Percentiles rank a stretch among this genome's conserved stretches.
These are phyloP conservation scores for Thysanoteuthis rhombus DNA, from an alignment of 2,888 invertebrate species.

Conservation along the genomic window DNA sequence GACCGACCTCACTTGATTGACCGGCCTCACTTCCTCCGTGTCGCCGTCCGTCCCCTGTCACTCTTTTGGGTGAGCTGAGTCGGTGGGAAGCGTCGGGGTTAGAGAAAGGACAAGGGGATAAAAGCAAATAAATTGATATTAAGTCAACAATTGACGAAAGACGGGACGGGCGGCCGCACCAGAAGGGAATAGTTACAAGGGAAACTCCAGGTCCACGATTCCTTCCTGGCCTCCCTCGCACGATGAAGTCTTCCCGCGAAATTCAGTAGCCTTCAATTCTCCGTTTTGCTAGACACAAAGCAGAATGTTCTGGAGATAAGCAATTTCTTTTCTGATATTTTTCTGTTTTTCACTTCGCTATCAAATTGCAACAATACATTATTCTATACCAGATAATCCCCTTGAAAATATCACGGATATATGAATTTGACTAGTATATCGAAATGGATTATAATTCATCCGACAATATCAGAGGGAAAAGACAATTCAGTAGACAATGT, in stretches of 20 bases:
- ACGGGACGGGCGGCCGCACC: not conserved
- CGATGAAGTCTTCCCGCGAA: not conserved
- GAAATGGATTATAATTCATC: no score
- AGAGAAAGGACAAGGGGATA: not conserved
- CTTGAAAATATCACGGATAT: no score
- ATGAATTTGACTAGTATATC: no score
- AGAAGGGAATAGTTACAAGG: not conserved
- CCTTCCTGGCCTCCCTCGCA: not conserved
- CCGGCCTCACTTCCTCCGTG: not conserved
- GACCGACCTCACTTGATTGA: not conserved
- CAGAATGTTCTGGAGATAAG: not conserved
- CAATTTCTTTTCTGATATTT: no score
- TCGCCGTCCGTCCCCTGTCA: not conserved
- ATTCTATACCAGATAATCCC: no score
- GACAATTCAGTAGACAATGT: no score
- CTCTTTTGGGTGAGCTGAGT: not conserved
- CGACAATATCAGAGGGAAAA: no score
- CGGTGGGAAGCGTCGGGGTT: not conserved
- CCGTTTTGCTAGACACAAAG: not conserved
- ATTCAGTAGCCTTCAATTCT: not conserved
- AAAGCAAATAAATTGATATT: not conserved
- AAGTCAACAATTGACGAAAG: not conserved
- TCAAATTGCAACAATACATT: no score
- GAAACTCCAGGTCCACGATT: not conserved
- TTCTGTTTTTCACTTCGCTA: no score